Percentiles rank a stretch among this genome's conserved stretches.
Conservation (phyloP, 2,888 invertebrate species). For the Clanis bilineata region DNA sequence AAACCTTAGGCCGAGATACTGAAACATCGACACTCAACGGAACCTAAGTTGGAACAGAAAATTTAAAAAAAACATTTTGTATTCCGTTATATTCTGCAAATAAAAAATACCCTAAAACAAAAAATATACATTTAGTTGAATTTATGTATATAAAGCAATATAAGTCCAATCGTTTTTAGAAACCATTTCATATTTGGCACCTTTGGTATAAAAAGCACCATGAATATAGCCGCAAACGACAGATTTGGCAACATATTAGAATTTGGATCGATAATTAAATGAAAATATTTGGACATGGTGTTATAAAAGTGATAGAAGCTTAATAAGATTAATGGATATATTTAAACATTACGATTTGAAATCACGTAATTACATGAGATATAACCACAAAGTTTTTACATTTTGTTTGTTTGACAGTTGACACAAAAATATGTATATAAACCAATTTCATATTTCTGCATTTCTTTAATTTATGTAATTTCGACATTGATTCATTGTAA, state of each 20-base stretch:
- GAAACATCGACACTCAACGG: not conserved
- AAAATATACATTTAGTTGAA: not conserved
- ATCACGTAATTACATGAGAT: not conserved
- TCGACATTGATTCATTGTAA: too few relatives aligned
- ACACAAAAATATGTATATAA: not conserved
- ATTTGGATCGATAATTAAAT: not conserved
- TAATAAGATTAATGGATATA: not conserved
- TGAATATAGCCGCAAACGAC: constrained; percentile 7
- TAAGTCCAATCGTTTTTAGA: not conserved
- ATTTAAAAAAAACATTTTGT: not conserved
- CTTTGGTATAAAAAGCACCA: constrained; percentile 35
- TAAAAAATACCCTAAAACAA: not conserved
- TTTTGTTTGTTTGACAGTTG: not conserved
- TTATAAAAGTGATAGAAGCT: not conserved
- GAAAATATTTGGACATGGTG: not conserved
- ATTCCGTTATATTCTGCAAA: too few relatives aligned
- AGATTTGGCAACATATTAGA: constrained; percentile 11
- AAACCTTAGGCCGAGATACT: not conserved
- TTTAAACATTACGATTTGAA: not conserved
- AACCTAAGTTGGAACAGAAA: not conserved
- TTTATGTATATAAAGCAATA: not conserved
- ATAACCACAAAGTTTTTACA: not conserved
- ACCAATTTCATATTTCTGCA: not conserved
- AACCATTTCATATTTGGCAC: constrained; percentile 38
- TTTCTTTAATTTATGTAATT: too few relatives aligned